Evolutionary conservation across 1,140 invertebrate genomes (phyloP).

Genomic region (Drosophila mojavensis): DNA sequence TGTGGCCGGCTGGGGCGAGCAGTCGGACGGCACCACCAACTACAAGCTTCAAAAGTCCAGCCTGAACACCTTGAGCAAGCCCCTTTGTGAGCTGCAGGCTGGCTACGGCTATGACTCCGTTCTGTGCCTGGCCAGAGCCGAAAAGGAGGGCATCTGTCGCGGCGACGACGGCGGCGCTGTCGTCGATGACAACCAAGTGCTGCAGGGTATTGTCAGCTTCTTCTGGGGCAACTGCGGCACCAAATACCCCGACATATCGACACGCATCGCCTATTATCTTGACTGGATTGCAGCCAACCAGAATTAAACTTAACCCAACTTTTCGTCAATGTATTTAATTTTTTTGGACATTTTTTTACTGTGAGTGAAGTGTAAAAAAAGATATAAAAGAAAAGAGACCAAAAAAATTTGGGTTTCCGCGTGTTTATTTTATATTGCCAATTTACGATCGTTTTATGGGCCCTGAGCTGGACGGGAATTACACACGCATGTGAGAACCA

Average conservation of each 20-base stretch:
- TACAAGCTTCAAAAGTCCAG: constrained; percentile 70
- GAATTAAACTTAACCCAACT: constrained; percentile 1
- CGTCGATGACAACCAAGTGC: constrained; percentile 42
- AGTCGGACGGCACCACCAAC: constrained; percentile 42
- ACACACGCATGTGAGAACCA: constrained; percentile 2
- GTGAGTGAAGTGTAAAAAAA: constrained; percentile 22
- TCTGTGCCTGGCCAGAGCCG: constrained; percentile 58
- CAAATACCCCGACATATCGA: constrained; percentile 60
- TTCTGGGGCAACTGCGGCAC: constrained; percentile 70
- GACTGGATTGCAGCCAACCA: constrained; percentile 58
- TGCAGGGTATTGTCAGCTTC: constrained; percentile 65
- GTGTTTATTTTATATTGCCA: constrained; percentile 20
- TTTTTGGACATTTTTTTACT: constrained; percentile 58
- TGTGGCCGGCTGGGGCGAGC: constrained; percentile 70
- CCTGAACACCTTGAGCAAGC: constrained; percentile 50
- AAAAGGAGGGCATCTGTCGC: constrained; percentile 64
- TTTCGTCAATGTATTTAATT: constrained; percentile 11
- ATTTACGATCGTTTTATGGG: constrained; percentile 21
- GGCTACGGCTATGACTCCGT: constrained; percentile 68
- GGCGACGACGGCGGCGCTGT: constrained; percentile 69
- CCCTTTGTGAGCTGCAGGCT: constrained; percentile 56
- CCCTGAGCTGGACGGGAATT: background rate
- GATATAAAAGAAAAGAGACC: background rate
- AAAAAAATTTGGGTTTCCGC: background rate
- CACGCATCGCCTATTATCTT: constrained; percentile 54